A percentile compares a stretch with the other conserved stretches of the same genome.
Evolutionary conservation across 2,797 vertebrate species (phyloP).

Genomic region (Enteromius radiatus): DNA sequence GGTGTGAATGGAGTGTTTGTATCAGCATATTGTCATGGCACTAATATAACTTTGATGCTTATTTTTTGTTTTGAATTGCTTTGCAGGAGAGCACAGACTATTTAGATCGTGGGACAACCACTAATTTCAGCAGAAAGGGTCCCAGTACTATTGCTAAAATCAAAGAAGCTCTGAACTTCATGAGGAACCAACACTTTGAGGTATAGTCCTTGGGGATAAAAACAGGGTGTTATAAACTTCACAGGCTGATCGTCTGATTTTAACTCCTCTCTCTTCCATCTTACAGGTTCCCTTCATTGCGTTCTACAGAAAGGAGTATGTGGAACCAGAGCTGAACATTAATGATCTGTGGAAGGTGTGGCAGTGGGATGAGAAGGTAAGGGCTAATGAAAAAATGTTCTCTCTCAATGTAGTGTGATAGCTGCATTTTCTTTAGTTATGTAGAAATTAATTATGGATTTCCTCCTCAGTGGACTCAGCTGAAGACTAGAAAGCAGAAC

Average conservation of each 20-base stretch:
- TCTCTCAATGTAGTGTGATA: background rate
- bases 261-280: background rate
- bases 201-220: constrained; percentile 66
- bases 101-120: constrained; percentile 89
- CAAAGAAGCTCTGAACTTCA: constrained; percentile 97
- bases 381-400: background rate
- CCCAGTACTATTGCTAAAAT: constrained; percentile 98
- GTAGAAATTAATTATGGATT: constrained; percentile 3
- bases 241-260: background rate
- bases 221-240: background rate
- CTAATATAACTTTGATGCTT: background rate
- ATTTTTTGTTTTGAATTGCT: background rate
- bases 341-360: constrained; percentile 98
- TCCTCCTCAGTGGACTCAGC: constrained; percentile 90
- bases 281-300: constrained; percentile 96
- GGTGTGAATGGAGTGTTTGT: constrained; percentile 71
- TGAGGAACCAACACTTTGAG: constrained; percentile 99
- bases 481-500: constrained; percentile 96
- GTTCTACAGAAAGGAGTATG: constrained; percentile 98
- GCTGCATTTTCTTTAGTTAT: background rate
- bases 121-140: constrained; percentile 94
- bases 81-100: constrained; percentile 93
- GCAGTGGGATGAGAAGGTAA: constrained; percentile 99
- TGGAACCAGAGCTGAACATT: constrained; percentile 98
- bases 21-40: background rate